These are phyloP conservation scores for Lampropteryx suffumata DNA, from an alignment of 2,888 invertebrate species.

Conservation along the genomic window DNA sequence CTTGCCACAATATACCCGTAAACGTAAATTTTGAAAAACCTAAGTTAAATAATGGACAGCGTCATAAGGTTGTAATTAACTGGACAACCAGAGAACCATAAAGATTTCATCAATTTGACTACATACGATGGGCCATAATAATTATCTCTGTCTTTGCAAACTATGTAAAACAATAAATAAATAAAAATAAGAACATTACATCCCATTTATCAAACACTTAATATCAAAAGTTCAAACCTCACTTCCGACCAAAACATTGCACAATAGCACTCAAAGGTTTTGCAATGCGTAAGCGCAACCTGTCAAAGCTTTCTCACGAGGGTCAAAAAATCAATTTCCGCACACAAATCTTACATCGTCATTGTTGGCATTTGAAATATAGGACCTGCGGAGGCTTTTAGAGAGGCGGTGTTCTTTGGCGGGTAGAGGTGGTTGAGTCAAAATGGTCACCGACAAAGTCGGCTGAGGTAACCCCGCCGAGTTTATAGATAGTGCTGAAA, in stretches of 20 bases:
- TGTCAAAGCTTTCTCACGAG: constrained; percentile 78
- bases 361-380: constrained; percentile 79
- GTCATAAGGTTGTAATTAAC: no score
- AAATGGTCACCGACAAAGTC: constrained; percentile 60
- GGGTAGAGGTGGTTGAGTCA: constrained; percentile 36
- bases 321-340: constrained; percentile 81
- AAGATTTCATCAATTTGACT: no score
- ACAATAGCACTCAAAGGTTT: constrained; percentile 56
- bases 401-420: constrained; percentile 57
- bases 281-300: constrained; percentile 57
- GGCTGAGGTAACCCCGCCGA: constrained; percentile 60
- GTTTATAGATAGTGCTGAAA: constrained; percentile 74
- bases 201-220: constrained; percentile 18
- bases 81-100: no score
- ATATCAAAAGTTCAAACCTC: constrained; percentile 33
- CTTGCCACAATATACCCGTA: no score
- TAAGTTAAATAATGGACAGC: no score
- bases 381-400: constrained; percentile 49
- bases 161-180: constrained; percentile 19
- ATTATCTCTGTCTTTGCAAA: constrained; percentile 1
- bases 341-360: constrained; percentile 78
- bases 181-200: constrained; percentile 17
- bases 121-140: not conserved
- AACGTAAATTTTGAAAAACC: no score
- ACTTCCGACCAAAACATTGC: constrained; percentile 55